These are phyloP conservation scores for Desoria tigrina DNA, from an alignment of 2,888 invertebrate species.

Conservation along the genomic window DNA sequence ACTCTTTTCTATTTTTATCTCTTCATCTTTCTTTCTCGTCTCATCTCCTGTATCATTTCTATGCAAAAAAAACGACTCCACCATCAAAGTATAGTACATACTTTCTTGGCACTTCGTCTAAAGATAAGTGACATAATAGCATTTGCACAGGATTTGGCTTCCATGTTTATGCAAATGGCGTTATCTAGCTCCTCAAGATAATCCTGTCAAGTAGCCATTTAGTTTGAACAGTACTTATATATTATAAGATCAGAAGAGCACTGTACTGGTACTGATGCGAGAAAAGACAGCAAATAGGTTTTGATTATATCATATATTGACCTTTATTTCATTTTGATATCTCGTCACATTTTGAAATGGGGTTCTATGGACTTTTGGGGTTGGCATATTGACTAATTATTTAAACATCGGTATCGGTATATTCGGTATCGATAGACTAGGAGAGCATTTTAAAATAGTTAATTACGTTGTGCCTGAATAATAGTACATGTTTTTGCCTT, in stretches of 20 bases:
- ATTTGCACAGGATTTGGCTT: not conserved
- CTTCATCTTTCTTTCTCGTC: constrained; percentile 16
- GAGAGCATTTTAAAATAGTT: too few species aligned
- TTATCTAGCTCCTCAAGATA: constrained; percentile 5
- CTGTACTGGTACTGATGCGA: not conserved
- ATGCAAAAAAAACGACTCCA: constrained; percentile 3
- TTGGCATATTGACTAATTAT: too few species aligned
- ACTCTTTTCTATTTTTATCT: constrained; percentile 12
- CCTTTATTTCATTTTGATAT: too few species aligned
- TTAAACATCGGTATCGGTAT: too few species aligned
- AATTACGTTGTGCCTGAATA: too few species aligned
- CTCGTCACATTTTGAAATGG: too few species aligned
- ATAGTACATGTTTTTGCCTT: too few species aligned
- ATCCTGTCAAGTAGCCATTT: constrained; percentile 18
- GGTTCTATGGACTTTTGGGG: too few species aligned
- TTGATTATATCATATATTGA: too few species aligned
- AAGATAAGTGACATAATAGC: not conserved
- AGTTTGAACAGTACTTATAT: not conserved
- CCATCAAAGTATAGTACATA: not conserved
- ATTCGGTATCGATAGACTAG: too few species aligned
- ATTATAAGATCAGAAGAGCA: not conserved
- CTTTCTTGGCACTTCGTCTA: not conserved
- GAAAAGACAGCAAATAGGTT: too few species aligned
- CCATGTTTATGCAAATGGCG: constrained; percentile 4
- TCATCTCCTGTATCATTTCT: constrained; percentile 10